Conservation (phyloP, 2,113 vertebrate species). For the Eolophus roseicapilla region DNA sequence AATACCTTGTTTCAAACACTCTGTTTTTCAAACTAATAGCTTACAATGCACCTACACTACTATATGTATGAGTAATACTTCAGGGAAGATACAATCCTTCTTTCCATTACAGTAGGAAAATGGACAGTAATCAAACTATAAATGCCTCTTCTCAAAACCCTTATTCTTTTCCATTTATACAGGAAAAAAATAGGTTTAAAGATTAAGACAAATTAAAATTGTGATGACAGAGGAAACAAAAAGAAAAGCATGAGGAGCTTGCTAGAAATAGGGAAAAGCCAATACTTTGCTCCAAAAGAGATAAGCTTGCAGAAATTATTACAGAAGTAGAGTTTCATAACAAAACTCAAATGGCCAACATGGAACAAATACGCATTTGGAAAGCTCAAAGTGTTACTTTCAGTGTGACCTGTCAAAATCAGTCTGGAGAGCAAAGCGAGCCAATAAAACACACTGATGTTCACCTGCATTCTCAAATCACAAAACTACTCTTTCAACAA, state of each 20-base stretch:
- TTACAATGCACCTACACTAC: background rate
- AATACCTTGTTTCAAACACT: conserved; percentile 3
- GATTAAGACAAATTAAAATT: conserved; percentile 16
- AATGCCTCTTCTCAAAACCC: background rate
- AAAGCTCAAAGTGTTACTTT: background rate
- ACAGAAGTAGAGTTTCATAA: conserved; percentile 63
- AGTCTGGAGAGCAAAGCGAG: background rate
- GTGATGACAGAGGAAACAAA: conserved; percentile 4
- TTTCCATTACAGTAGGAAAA: background rate
- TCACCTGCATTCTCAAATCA: background rate
- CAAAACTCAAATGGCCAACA: conserved; percentile 61
- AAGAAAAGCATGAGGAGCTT: conserved; percentile 57
- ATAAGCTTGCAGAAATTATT: conserved; percentile 62
- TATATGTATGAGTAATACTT: background rate
- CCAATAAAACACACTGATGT: background rate
- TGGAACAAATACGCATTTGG: background rate
- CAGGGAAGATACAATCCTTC: background rate
- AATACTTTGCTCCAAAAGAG: conserved; percentile 48
- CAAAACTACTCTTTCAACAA: background rate
- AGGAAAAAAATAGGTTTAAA: background rate
- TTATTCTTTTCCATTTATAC: background rate
- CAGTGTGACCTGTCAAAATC: background rate
- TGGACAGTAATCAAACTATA: background rate
- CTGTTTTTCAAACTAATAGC: background rate
- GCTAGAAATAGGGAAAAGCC: conserved; percentile 64